Evolutionary conservation across 2,888 invertebrate species (phyloP).

Genomic region (Gandaritis pyraliata): DNA sequence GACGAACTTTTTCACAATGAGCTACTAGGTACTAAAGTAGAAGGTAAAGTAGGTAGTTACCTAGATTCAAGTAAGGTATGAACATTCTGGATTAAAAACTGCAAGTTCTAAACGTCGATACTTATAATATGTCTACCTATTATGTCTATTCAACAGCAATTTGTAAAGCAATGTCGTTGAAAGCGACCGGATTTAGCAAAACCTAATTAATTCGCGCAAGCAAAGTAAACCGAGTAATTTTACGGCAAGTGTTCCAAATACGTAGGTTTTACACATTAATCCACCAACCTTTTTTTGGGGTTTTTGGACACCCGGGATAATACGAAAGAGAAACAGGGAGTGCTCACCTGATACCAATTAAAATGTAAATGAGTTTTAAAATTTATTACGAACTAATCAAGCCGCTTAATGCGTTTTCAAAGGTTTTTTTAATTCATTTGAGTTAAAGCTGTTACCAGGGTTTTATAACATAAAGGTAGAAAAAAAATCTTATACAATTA

Average conservation of each 20-base stretch:
- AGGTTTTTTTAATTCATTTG: conserved; percentile 10
- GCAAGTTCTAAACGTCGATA: no score
- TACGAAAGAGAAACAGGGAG: conserved; percentile 30
- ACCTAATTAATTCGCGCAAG: conserved; percentile 28
- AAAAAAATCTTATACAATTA: no score
- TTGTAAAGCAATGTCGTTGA: background rate
- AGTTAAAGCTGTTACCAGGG: background rate
- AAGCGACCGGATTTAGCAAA: conserved; percentile 1
- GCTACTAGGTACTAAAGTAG: no score
- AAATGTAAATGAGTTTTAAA: conserved; percentile 42
- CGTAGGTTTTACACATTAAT: conserved; percentile 30
- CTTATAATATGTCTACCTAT: background rate
- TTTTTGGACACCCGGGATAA: conserved; percentile 27
- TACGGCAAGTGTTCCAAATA: conserved; percentile 25
- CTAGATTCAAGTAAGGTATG: no score
- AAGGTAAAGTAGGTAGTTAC: no score
- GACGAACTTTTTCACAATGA: no score
- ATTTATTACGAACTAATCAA: conserved; percentile 43
- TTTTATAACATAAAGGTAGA: background rate
- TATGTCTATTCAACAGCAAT: background rate
- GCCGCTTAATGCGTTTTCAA: conserved; percentile 22
- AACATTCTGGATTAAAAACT: no score
- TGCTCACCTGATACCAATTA: conserved; percentile 41
- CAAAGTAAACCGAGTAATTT: conserved; percentile 29
- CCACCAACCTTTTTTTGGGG: conserved; percentile 29